Conservation (phyloP, 1,140 invertebrate species). For the Drosophila parabipectinata region DNA sequence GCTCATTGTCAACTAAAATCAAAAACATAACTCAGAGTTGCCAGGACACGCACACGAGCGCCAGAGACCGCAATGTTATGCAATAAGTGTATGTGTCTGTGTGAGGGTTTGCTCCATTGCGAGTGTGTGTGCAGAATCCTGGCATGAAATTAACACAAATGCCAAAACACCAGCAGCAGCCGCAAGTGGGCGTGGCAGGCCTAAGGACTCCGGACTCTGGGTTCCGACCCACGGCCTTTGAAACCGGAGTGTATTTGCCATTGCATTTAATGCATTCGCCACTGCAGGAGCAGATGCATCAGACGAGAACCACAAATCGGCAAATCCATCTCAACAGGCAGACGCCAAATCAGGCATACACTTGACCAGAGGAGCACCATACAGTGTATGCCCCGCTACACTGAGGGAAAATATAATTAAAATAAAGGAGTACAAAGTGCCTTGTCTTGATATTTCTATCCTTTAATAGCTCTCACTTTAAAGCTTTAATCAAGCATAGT, state of each 20-base stretch:
- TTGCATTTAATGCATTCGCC: constrained; percentile 78
- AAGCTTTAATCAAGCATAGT: no score
- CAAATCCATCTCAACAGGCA: constrained; percentile 77
- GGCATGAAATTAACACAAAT: constrained; percentile 82
- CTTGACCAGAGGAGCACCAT: background rate
- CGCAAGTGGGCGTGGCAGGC: constrained; percentile 56
- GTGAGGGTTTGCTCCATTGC: constrained; percentile 9
- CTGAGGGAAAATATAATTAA: background rate
- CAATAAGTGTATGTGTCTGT: constrained; percentile 45
- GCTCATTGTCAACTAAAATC: constrained; percentile 83
- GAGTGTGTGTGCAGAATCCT: constrained; percentile 29
- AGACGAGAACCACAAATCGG: constrained; percentile 66
- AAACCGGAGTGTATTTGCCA: constrained; percentile 51
- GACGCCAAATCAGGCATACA: constrained; percentile 24
- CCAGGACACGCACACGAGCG: constrained; percentile 47
- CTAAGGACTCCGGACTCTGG: constrained; percentile 15
- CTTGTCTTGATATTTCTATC: no score
- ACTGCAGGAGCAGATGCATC: constrained; percentile 29
- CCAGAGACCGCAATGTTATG: constrained; percentile 50
- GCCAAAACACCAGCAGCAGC: constrained; percentile 69
- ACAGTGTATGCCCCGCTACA: background rate
- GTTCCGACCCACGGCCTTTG: constrained; percentile 12
- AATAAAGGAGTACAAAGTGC: background rate
- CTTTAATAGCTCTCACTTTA: no score
- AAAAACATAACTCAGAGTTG: constrained; percentile 82